Conservation (phyloP, 2,113 vertebrate species). For the Alethe castanea region DNA sequence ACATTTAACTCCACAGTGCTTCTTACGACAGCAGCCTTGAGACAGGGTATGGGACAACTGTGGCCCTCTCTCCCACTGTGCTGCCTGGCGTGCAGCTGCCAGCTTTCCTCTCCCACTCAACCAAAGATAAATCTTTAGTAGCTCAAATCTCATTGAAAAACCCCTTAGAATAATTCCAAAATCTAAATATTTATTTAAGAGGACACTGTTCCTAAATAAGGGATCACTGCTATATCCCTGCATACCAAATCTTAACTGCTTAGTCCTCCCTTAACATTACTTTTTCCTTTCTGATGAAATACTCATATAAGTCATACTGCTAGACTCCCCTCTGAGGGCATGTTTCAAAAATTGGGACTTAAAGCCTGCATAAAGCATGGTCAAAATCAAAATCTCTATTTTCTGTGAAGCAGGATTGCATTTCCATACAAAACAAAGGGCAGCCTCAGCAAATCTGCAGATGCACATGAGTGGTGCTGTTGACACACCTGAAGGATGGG, state of each 20-base stretch:
- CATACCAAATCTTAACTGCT: not conserved
- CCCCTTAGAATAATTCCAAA: not conserved
- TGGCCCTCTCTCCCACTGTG: fast-evolving
- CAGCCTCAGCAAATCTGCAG: not conserved
- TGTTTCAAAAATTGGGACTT: not conserved
- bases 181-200: not conserved
- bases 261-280: not conserved
- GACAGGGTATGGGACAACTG: fast-evolving
- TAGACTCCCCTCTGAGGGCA: not conserved
- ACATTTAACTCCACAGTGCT: fast-evolving
- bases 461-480: not conserved
- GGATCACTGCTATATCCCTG: not conserved
- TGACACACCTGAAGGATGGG: too few species aligned
- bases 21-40: not conserved
- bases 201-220: not conserved
- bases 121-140: not conserved
- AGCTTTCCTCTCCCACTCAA: not conserved
- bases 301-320: fast-evolving
- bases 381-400: not conserved
- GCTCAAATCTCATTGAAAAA: not conserved
- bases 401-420: not conserved
- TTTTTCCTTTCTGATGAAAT: not conserved
- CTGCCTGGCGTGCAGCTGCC: fast-evolving
- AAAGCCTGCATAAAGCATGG: not conserved
- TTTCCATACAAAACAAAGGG: not conserved